Conservation (phyloP, 2,113 vertebrate species). For the Amblyornis subalaris region DNA sequence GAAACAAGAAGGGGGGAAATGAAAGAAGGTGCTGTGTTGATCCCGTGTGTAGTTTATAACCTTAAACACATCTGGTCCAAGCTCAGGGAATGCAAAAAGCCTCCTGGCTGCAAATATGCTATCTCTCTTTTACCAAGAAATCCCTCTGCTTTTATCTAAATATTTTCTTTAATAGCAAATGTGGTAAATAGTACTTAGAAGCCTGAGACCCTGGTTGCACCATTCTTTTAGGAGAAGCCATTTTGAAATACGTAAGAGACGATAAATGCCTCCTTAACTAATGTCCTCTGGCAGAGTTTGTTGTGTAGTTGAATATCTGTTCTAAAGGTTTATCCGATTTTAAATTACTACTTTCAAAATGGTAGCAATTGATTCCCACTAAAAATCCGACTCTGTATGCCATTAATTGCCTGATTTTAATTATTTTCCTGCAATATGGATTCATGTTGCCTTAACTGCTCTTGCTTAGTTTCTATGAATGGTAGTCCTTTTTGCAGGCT, state of each 20-base stretch:
- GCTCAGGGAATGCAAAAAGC: not conserved
- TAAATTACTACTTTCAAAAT: not conserved
- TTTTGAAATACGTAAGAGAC: not conserved
- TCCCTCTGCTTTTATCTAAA: not conserved
- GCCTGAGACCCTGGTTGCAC: not conserved
- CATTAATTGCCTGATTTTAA: not conserved
- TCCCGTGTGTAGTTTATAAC: not conserved
- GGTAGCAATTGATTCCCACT: not conserved
- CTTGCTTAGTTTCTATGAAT: not conserved
- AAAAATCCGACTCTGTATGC: not conserved
- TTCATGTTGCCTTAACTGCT: not conserved
- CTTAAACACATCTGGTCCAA: not conserved
- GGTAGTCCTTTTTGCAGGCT: not conserved
- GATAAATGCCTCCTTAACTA: not conserved
- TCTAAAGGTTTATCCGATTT: not conserved
- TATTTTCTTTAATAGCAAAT: not conserved
- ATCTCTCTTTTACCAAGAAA: not conserved
- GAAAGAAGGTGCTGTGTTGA: not conserved
- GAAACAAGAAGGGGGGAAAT: not conserved
- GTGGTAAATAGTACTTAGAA: not conserved
- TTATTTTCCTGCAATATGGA: not conserved
- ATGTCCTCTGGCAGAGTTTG: not conserved
- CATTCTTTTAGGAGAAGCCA: not conserved
- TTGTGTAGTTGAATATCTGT: not conserved
- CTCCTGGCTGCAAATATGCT: not conserved